Evolutionary conservation across 2,888 invertebrate genomes (phyloP), one percentile per base, ranked within the genome.

Genomic region (Terebella lapidaria): DNA sequence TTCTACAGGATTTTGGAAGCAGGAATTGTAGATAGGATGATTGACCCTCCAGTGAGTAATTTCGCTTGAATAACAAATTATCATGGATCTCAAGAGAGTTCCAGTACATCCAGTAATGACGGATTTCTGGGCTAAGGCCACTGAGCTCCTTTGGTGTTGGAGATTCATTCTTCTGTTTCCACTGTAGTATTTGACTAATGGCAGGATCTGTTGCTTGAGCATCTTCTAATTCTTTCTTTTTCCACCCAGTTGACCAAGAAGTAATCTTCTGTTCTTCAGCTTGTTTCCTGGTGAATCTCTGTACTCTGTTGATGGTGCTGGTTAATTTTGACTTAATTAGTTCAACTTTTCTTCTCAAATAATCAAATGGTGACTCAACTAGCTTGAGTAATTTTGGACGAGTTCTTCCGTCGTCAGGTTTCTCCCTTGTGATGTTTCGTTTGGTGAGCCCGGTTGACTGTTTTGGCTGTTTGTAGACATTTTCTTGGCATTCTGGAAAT

Each of bases 41-140:
- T n/a, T 26, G 35, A 5, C 53, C 55, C 35, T 61, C 47, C 51
- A 27, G 42, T 27, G 56, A 35, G 1, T 25, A 5, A 56, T 54
- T 59, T 20, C 46, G 52, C 42, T 54, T 56, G 27, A 42, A 59
- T 5, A 64, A 45, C 20, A 66, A 3, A 15, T 59, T 60, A 47
- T 66, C 54, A n/a, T 58, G 10, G 15, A 29, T 15, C 20, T 29
- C 55, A 10, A 35, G 22, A 29, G 4, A 3, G 5, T 54, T n/a
- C 30, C 45, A 28, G n/a, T 52, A 54, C 4, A 35, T 56, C 62
- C 58, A 64, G 1, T n/a, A 61, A 20, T 59, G 29, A 27, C 58
- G 57, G 0, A 47, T 22, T n/a, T 53, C 47, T 25, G 45, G 55
- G 25, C 59, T 57, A 15, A 26, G 30, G 0, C 51, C 10, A 4